Evolutionary conservation across 2,797 vertebrate genomes (phyloP), one percentile per base, ranked within the genome.

Genomic region (Glyptemys insculpta): DNA sequence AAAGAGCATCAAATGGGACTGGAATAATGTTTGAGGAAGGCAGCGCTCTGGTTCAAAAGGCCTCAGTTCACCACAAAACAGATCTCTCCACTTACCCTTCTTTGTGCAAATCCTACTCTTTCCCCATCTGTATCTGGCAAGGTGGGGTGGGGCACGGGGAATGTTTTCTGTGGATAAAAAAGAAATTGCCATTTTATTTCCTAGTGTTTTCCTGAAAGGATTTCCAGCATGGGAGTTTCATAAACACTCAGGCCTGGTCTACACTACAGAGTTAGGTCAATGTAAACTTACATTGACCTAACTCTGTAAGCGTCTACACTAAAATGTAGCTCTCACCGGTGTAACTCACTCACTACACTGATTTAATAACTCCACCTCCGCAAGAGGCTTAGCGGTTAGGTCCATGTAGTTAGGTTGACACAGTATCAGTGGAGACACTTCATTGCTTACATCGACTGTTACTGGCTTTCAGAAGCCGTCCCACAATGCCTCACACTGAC

Each of bases 191-290:
- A 44, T 2, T 90, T 89, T 87, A 76, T 95, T 90, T 85, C 53
- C 89, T 50, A 84, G 12, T 84, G 14, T 90, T 96, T 97, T 95
- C 72, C 65, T 72, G 81, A 80, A 92, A 83, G 31, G 27, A 10
- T 95, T 96, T 25, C 10, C 87, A 91, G 44, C 16, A 1, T 78
- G 41, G 91, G 37, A 8, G 94, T 74, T 94, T 94, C 81, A 27
- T 87, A 21, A 86, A 88, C 72, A 31, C n/a, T 68, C 23, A 41
- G 50, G 79, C 29, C 83, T 68, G 27, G 68, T 11, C 68, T 41
- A 41, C 6, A 3, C n/a, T 72, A n/a, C 68, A 25, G 68, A 72
- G 68, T 41, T 37, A 23, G 68, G 10, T 23, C 21, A 3, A 23
- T 2, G 11, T 41, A 72, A 72, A 3, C 10, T 72, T 41, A 41